Conservation (phyloP, 2,888 invertebrate genomes). For the Drosophila kambysellisi region DNA sequence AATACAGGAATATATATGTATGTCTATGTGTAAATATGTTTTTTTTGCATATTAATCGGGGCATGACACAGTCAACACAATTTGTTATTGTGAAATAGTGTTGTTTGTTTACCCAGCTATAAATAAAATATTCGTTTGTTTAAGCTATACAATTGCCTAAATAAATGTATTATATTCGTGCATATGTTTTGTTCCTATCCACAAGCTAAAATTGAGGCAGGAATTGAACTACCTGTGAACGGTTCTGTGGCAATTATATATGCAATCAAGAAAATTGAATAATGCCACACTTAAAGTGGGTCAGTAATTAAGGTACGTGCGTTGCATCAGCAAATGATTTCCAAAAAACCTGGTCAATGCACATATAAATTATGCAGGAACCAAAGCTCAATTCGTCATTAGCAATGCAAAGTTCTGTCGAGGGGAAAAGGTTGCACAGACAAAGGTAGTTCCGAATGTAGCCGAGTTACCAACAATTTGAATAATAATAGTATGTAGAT, state of each 20-base stretch:
- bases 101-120: constrained; percentile 40
- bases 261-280: constrained; percentile 58
- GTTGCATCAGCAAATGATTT: constrained; percentile 17
- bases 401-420: neutral
- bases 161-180: neutral
- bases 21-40: neutral
- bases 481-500: neutral
- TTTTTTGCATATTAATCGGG: constrained; percentile 3
- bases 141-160: constrained; percentile 32
- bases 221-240: constrained; percentile 33
- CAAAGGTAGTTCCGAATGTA: no score
- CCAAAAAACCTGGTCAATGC: constrained; percentile 31
- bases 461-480: neutral
- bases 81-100: constrained; percentile 8
- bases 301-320: constrained; percentile 60
- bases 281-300: constrained; percentile 58
- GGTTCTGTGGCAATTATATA: constrained; percentile 13
- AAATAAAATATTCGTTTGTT: constrained; percentile 48
- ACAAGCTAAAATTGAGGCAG: constrained; percentile 30
- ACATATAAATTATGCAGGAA: constrained; percentile 63
- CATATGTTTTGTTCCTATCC: neutral
- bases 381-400: neutral
- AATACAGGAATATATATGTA: constrained; percentile 21
- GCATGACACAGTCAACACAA: constrained; percentile 35
- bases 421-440: no score